Evolutionary conservation across 2,797 vertebrate species (phyloP).

Genomic region (Poecile montanus): DNA sequence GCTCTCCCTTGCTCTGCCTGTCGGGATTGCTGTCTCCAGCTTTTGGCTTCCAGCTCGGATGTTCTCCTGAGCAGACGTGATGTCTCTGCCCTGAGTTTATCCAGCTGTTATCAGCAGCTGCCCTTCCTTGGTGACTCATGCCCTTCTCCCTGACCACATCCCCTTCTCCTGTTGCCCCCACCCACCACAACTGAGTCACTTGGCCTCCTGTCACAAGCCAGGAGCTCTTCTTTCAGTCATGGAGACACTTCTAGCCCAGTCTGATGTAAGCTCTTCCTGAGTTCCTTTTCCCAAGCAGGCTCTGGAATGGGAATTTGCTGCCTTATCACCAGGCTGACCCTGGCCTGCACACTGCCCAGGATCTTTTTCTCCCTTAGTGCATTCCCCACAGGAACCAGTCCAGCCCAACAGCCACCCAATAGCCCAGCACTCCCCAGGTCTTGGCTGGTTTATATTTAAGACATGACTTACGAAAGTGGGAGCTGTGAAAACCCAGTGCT

Average conservation of each 20-base stretch:
- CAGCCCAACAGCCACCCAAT: not conserved
- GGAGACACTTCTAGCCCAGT: not conserved
- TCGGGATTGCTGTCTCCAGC: not conserved
- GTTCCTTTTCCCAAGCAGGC: not conserved
- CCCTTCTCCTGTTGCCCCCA: not conserved
- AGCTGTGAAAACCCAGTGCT: not conserved
- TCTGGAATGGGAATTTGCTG: not conserved
- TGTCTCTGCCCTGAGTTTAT: not conserved
- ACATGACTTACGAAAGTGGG: not conserved
- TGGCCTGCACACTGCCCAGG: not conserved
- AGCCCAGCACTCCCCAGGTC: not conserved
- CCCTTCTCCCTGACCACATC: not conserved
- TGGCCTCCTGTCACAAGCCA: not conserved
- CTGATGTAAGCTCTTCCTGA: not conserved
- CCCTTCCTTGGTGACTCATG: not conserved
- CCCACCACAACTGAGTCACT: slow-evolving; percentile 46
- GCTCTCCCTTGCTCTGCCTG: not conserved
- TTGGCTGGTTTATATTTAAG: not conserved
- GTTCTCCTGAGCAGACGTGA: not conserved
- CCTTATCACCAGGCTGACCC: not conserved
- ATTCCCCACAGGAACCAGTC: not conserved
- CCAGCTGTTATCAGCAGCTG: slow-evolving; percentile 3
- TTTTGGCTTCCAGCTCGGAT: not conserved
- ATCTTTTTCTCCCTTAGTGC: not conserved
- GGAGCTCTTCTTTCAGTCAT: not conserved